These are phyloP conservation scores for Dolichoris vasculosae DNA, from an alignment of 1,140 invertebrate species.

Conservation along the genomic window DNA sequence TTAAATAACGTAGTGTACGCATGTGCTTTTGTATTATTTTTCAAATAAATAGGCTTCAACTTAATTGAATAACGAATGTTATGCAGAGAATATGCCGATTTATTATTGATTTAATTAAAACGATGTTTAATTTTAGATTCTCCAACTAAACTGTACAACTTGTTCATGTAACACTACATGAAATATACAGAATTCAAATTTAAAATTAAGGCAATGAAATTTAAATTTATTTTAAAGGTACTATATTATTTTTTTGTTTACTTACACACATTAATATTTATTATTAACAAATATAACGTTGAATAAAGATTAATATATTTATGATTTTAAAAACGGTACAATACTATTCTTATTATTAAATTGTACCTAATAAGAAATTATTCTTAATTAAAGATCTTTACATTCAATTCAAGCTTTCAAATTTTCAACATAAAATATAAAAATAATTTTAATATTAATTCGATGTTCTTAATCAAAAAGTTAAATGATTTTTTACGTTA, in stretches of 20 bases:
- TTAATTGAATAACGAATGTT: conserved; percentile 44
- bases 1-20: conserved; percentile 23
- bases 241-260: background rate
- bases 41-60: conserved; percentile 32
- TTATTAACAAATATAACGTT: background rate
- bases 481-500: background rate
- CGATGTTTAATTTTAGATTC: conserved; percentile 36
- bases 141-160: background rate
- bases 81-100: conserved; percentile 12
- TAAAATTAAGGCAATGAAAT: background rate
- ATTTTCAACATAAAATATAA: no score
- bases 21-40: conserved; percentile 33
- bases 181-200: background rate
- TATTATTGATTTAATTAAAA: conserved; percentile 51
- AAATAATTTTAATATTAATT: no score
- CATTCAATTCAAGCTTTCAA: no score
- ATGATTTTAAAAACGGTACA: no score
- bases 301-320: background rate
- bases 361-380: no score
- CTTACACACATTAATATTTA: no score
- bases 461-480: no score
- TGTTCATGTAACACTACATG: background rate
- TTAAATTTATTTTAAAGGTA: conserved; percentile 12
- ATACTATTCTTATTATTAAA: no score
- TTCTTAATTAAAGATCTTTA: no score